Conservation (phyloP, 2,888 invertebrate species). For the Erebia ligea region DNA sequence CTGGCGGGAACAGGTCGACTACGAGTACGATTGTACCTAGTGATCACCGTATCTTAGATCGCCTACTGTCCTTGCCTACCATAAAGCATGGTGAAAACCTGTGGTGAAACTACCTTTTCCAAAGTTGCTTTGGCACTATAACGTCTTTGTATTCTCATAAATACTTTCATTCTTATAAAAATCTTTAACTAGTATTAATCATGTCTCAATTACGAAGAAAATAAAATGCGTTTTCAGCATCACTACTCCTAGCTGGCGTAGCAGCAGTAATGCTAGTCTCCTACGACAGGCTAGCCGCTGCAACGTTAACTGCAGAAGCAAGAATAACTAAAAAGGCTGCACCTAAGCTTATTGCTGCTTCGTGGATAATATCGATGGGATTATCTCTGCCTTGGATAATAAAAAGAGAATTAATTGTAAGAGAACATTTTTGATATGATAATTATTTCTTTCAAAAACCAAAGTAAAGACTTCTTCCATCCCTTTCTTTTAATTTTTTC, state of each 20-base stretch:
- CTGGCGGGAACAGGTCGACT: too few relatives aligned
- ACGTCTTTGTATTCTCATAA: too few relatives aligned
- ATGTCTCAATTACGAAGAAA: background rate
- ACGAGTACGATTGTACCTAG: too few relatives aligned
- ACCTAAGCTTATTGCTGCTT: conserved; percentile 84
- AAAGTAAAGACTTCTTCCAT: too few relatives aligned
- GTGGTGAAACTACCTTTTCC: background rate
- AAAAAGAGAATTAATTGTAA: conserved; percentile 85
- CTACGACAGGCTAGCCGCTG: conserved; percentile 92
- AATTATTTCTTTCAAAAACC: too few relatives aligned
- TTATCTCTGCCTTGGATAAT: conserved; percentile 86
- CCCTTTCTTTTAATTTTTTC: too few relatives aligned
- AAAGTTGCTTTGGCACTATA: too few relatives aligned
- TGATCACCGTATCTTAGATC: too few relatives aligned
- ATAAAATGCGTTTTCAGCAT: conserved; percentile 71
- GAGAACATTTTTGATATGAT: conserved; percentile 20
- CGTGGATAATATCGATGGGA: conserved; percentile 86
- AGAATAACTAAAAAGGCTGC: conserved; percentile 86
- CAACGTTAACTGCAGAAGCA: conserved; percentile 88
- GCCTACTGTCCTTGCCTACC: background rate
- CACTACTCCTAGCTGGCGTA: conserved; percentile 89
- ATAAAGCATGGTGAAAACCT: background rate
- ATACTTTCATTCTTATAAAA: too few relatives aligned
- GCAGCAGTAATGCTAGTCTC: conserved; percentile 90
- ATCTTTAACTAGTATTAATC: background rate